Evolutionary conservation across 2,888 invertebrate genomes (phyloP).

Genomic region (Oxystoma pomonae): DNA sequence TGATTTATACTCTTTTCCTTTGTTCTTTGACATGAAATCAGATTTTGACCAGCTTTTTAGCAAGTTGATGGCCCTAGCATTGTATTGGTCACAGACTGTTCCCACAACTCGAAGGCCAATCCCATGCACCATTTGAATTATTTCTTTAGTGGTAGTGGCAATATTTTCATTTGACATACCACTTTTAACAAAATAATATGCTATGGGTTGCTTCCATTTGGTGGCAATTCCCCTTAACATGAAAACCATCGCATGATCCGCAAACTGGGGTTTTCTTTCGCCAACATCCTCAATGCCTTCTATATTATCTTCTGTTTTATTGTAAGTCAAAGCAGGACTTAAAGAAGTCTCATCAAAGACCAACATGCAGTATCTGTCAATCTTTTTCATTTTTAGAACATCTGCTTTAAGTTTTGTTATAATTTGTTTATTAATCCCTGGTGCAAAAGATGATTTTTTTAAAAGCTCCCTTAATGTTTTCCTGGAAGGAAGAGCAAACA

Average conservation of each 20-base stretch:
- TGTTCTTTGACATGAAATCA: not conserved
- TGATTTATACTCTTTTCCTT: not conserved
- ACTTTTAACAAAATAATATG: not conserved
- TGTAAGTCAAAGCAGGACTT: no score
- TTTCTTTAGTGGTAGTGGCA: not conserved
- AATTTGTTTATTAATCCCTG: not conserved
- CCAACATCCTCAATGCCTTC: constrained; percentile 7
- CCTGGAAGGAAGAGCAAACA: not conserved
- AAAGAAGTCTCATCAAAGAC: not conserved
- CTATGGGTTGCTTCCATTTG: not conserved
- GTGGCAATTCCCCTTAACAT: not conserved
- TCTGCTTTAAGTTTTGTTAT: not conserved
- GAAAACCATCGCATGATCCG: constrained; percentile 3
- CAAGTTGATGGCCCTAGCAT: not conserved
- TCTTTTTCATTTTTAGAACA: not conserved
- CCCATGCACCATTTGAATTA: not conserved
- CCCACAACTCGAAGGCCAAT: not conserved
- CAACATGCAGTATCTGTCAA: not conserved
- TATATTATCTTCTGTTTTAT: no score
- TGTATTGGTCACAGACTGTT: not conserved
- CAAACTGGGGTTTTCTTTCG: not conserved
- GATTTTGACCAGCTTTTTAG: not conserved
- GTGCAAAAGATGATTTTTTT: not conserved
- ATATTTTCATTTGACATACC: not conserved
- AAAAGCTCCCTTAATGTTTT: not conserved